Evolutionary conservation across 2,888 invertebrate species (phyloP), one percentile per base, ranked within the genome.

Genomic region (Chloromyia formosa): DNA sequence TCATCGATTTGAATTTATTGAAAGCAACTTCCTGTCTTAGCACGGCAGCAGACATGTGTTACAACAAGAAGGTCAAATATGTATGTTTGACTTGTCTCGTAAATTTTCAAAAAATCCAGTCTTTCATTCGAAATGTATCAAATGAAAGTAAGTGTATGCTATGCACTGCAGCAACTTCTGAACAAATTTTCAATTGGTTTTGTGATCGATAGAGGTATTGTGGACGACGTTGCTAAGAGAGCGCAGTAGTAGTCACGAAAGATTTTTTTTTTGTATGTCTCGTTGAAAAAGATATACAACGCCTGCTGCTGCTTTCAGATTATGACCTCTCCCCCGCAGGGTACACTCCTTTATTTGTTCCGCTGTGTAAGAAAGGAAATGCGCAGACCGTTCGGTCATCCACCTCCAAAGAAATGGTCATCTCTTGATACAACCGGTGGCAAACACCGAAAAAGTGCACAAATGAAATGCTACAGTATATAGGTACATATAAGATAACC

Each of bases 151-250:
- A n/a, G 10, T 49, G 3, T 10, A 49, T 5, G 49, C 16, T n/a
- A 49, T n/a, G 49, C 16, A 40, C 18, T 35, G 40, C 27, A 27
- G 12, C 61, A 62, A n/a, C 18, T 12, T 5, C 40, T 40, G 40
- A 7, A 66, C 49, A 66, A 66, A 66, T 66, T 66, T 66, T 22
- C 49, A 66, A 66, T 66, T 66, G 16, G 66, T 66, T 66, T 49
- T 49, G 62, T 49, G 22, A 35, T 35, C 45, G 66, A 66, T 66
- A 22, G 12, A 35, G 22, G 35, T 49, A 49, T 66, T 66, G 22
- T 35, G 7, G 27, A 2, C 7, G 27, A 2, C 7, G 49, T 66
- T 7, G 66, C 49, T 49, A 66, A 45, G 45, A 49, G 49, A 22
- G 45, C 66, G 66, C 45, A 66, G 35, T 45, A 42, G 49, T 49